phyloP scores from a whole-genome alignment of 2,888 invertebrate species.

The Lucinisca nassula region DNA sequence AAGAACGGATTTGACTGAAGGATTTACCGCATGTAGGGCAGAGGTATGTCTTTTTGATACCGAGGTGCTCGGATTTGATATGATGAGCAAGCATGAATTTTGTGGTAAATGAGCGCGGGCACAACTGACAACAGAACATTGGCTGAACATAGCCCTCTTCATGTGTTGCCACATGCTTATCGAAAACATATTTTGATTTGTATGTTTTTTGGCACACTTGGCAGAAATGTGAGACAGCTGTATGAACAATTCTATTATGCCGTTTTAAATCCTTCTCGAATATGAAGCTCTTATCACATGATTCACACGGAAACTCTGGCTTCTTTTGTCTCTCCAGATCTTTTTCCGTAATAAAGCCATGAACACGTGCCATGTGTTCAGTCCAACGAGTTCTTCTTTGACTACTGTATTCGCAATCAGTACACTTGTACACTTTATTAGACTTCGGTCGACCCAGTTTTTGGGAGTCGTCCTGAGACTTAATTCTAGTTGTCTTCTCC shows the following conservation, averaged over 20 bases:
- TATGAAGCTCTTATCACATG: slow-evolving; percentile 79
- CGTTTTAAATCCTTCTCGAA: slow-evolving; percentile 79
- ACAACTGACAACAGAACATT: slow-evolving; percentile 78
- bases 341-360: slow-evolving; percentile 69
- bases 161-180: slow-evolving; percentile 77
- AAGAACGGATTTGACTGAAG: slow-evolving; percentile 82
- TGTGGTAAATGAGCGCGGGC: slow-evolving; percentile 79
- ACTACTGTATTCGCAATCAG: slow-evolving; percentile 74
- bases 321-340: slow-evolving; percentile 19
- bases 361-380: slow-evolving; percentile 78
- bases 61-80: slow-evolving; percentile 80
- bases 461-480: background rate
- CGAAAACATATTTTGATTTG: slow-evolving; percentile 75
- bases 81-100: slow-evolving; percentile 80
- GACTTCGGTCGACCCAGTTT: background rate
- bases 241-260: slow-evolving; percentile 74
- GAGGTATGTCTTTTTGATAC: slow-evolving; percentile 77
- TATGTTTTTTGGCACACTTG: slow-evolving; percentile 79
- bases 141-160: slow-evolving; percentile 78
- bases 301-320: slow-evolving; percentile 68
- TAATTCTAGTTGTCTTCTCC: background rate
- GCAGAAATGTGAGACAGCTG: slow-evolving; percentile 74
- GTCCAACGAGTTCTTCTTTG: slow-evolving; percentile 67
- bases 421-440: slow-evolving; percentile 57
- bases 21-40: slow-evolving; percentile 83